Base-by-base conservation (phyloP, 37 sponge, comb jelly and placozoan genomes). In the Bolinopsis microptera region DNA sequence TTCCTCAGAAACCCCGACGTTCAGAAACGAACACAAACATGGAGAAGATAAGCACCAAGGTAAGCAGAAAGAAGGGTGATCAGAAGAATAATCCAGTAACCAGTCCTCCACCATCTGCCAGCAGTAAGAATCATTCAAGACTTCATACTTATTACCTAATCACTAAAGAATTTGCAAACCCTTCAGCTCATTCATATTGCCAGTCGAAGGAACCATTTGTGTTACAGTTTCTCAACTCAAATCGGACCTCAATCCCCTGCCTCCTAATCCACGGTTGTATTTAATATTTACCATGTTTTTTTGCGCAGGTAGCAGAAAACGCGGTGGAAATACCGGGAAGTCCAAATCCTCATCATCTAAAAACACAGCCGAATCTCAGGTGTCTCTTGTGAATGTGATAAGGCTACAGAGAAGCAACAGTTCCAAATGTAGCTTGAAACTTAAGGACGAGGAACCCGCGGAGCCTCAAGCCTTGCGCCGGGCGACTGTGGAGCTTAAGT, bases 371-470 rank as follows among this genome's bases (percentile, higher is more conserved):
- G 61, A 48, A 5, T 48, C 61, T 48, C 61, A 48, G 61, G 13
- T 48, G 61, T 48, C 61, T 13, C 61, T 48, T 13, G 61, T 48
- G 13, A 48, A 48, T 13, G 61, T 48, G 5, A 48, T 48, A 5
- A 48, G 61, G 61, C 13, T 48, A 13, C 61, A 48, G 13, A 48
- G 61, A 48, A 48, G 61, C 61, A 48, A 13, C 61, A 48, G 61
- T 13, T 48, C 61, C 61, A 5, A 48, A 13, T 48, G 61, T 13
- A 48, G 13, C 61, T 48, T 48, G 33, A 32, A 35, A 32, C 74
- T 70, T 5, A 70, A 70, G 27, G 80, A 77, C 21, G 80, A 77
- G 21, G 32, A 77, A 77, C 80, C 80, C 35, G 33, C 28, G 18
- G 32, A 27, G 0, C 34, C 80, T 36, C 61, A 13, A 48, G 61